These are phyloP conservation scores for Craseonycteris thonglongyai DNA, from an alignment of 2,113 vertebrate species.

Conservation along the genomic window DNA sequence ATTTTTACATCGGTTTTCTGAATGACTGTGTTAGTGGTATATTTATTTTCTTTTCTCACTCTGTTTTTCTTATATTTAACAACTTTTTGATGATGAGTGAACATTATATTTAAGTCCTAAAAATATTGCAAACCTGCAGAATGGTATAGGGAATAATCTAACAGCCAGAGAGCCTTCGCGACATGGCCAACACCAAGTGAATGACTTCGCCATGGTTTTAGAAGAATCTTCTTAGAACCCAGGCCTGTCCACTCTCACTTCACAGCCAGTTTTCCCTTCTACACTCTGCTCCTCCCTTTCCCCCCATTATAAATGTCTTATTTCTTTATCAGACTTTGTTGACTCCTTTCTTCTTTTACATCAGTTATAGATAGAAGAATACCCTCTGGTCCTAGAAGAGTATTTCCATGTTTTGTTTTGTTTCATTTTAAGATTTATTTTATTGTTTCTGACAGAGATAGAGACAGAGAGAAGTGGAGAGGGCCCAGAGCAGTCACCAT, in stretches of 20 bases:
- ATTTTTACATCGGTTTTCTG: background rate
- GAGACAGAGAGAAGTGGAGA: no score
- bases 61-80: background rate
- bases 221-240: background rate
- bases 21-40: background rate
- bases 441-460: no score
- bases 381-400: background rate
- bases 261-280: background rate
- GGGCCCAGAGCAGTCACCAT: no score
- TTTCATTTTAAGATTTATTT: no score
- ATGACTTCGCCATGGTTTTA: background rate
- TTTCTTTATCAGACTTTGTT: background rate
- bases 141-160: background rate
- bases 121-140: background rate
- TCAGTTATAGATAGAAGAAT: background rate
- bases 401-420: background rate
- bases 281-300: background rate
- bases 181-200: no score
- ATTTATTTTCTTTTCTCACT: background rate
- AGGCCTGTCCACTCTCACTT: background rate
- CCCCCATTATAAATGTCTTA: background rate
- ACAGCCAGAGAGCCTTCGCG: background rate
- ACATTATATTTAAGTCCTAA: background rate
- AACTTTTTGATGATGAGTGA: background rate
- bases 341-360: background rate